A percentile compares a stretch with the other conserved stretches of the same genome.
Conservation (phyloP, 2,797 vertebrate genomes). For the Helostoma temminkii region DNA sequence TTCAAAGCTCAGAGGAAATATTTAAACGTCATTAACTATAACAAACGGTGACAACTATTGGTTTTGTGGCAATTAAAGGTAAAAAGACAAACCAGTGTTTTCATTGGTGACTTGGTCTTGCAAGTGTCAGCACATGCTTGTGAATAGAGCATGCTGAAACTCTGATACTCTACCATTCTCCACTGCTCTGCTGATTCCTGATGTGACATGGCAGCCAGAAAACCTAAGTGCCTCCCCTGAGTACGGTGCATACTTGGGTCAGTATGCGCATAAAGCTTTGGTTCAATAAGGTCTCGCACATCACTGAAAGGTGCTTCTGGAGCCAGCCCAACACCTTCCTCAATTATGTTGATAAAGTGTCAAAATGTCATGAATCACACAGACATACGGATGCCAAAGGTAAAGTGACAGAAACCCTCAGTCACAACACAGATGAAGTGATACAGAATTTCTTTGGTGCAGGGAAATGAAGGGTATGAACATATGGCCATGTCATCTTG, state of each 20-base stretch:
- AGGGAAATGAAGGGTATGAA: slow-evolving; percentile 11
- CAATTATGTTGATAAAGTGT: slow-evolving; percentile 59
- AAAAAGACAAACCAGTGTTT: slow-evolving; percentile 16
- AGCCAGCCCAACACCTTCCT: slow-evolving; percentile 48
- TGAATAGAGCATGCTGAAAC: slow-evolving; percentile 20
- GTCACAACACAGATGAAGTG: slow-evolving; percentile 36
- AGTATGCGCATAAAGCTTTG: slow-evolving; percentile 24
- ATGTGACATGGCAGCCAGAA: slow-evolving; percentile 53
- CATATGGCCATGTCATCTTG: slow-evolving; percentile 62
- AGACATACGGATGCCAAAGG: slow-evolving; percentile 9
- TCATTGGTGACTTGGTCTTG: slow-evolving; percentile 20
- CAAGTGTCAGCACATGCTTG: slow-evolving; percentile 26
- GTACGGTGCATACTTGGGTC: slow-evolving; percentile 28
- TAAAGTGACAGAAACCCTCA: slow-evolving; percentile 43
- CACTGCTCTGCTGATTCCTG: slow-evolving; percentile 34
- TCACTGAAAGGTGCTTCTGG: slow-evolving; percentile 53
- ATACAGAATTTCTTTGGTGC: slow-evolving; percentile 19
- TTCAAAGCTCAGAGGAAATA: not conserved
- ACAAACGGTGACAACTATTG: not conserved
- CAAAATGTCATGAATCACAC: slow-evolving; percentile 35
- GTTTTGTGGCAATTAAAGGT: slow-evolving; percentile 16
- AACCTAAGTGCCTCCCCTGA: slow-evolving; percentile 51
- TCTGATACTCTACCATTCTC: slow-evolving; percentile 29
- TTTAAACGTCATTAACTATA: not conserved
- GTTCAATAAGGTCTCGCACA: slow-evolving; percentile 60